A percentile compares a stretch with the other conserved stretches of the same genome.
Conservation (phyloP, 2,113 vertebrate species). For the Myrmecophaga tridactyla region DNA sequence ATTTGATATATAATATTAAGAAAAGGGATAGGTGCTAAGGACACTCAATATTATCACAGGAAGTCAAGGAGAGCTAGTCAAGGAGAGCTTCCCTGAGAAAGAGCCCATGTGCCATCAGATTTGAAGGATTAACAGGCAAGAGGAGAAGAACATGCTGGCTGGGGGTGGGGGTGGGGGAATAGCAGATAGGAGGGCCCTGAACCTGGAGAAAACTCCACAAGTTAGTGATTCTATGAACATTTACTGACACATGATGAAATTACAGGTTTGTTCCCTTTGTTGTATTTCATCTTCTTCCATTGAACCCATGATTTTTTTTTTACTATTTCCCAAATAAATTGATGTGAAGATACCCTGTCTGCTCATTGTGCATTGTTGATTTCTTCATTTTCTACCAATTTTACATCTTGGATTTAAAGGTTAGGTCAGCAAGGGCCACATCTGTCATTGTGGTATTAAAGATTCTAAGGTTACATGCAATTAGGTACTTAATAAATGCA, state of each 20-base stretch:
- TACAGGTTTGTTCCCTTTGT: not conserved
- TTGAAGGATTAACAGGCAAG: not conserved
- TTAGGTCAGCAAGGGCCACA: not conserved
- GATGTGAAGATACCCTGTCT: not conserved
- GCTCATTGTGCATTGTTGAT: not conserved
- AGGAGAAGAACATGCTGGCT: not conserved
- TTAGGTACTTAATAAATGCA: not conserved
- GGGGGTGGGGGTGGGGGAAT: no score
- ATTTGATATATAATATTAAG: not conserved
- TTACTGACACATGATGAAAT: not conserved
- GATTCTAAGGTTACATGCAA: not conserved
- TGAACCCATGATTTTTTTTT: conserved; percentile 13
- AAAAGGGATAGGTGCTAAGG: not conserved
- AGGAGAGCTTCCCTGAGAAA: not conserved
- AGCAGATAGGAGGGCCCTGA: not conserved
- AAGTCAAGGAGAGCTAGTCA: not conserved
- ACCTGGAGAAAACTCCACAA: not conserved
- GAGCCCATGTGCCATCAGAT: not conserved
- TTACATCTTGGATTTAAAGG: not conserved
- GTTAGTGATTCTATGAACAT: not conserved
- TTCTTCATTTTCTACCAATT: not conserved
- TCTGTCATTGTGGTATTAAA: not conserved
- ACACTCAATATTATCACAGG: not conserved
- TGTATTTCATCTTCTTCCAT: not conserved
- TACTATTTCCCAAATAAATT: conserved; percentile 17